Evolutionary conservation across 2,797 vertebrate species (phyloP).

Genomic region (Chiroxiphia lanceolata): DNA sequence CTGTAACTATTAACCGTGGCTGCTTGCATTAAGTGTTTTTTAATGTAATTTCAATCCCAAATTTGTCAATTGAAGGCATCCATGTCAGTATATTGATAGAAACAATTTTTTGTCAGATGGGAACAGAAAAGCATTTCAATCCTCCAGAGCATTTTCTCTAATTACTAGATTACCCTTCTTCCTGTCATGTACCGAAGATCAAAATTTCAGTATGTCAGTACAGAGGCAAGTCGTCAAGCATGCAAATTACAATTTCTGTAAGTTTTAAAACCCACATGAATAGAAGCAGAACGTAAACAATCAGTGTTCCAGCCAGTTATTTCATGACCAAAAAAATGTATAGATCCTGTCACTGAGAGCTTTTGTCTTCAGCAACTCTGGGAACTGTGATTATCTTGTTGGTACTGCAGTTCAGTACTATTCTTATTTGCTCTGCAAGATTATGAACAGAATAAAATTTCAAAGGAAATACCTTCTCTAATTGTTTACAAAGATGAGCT

Average conservation of each 20-base stretch:
- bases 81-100: not conserved
- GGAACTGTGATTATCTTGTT: not conserved
- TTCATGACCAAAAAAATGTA: not conserved
- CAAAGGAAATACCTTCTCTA: not conserved
- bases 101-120: not conserved
- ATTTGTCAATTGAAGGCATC: not conserved
- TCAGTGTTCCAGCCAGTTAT: not conserved
- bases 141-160: not conserved
- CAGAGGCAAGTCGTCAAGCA: not conserved
- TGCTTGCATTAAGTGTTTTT: not conserved
- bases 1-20: not conserved
- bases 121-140: not conserved
- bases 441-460: not conserved
- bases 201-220: not conserved
- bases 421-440: not conserved
- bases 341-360: not conserved
- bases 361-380: not conserved
- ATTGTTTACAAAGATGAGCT: not conserved
- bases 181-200: not conserved
- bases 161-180: not conserved
- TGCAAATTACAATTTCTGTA: not conserved
- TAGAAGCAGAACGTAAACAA: not conserved
- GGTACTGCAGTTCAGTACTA: not conserved
- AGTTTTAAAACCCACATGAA: not conserved
- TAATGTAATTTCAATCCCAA: not conserved